phyloP scores from a whole-genome alignment of 2,888 invertebrate species.

The Lottia gigantea region DNA sequence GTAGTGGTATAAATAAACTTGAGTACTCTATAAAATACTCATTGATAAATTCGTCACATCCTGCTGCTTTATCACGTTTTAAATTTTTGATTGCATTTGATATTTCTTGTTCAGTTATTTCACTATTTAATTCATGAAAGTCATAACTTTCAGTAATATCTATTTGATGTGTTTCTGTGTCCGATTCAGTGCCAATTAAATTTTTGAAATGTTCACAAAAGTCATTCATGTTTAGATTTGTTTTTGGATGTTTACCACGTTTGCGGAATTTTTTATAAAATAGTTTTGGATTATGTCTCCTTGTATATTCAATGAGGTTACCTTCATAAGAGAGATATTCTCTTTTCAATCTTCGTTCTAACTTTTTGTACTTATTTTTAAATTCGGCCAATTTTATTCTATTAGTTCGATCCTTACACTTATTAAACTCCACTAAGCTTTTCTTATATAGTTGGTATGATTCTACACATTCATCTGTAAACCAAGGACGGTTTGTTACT shows the following conservation, averaged over 20 bases:
- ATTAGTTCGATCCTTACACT: not conserved
- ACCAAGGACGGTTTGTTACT: not conserved
- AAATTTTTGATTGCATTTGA: not conserved
- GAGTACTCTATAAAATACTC: too few species aligned
- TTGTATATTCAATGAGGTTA: not conserved
- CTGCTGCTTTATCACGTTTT: not conserved
- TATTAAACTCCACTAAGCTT: not conserved
- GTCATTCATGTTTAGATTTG: not conserved
- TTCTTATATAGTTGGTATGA: not conserved
- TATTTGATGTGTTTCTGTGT: too few species aligned
- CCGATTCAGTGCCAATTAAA: not conserved
- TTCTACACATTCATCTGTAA: not conserved
- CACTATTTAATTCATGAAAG: not conserved
- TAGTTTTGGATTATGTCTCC: not conserved
- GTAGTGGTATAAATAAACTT: not conserved
- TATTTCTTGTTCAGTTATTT: not conserved
- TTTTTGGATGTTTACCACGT: not conserved
- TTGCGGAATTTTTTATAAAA: slow-evolving; percentile 2
- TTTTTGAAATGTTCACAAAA: slow-evolving; percentile 1
- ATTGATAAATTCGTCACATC: too few species aligned
- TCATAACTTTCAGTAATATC: not conserved
- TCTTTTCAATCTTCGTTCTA: not conserved
- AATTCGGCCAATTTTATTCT: not conserved
- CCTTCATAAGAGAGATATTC: not conserved
- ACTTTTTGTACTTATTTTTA: not conserved